Conservation (phyloP, 2,113 vertebrate genomes). For the Peromyscus maniculatus region DNA sequence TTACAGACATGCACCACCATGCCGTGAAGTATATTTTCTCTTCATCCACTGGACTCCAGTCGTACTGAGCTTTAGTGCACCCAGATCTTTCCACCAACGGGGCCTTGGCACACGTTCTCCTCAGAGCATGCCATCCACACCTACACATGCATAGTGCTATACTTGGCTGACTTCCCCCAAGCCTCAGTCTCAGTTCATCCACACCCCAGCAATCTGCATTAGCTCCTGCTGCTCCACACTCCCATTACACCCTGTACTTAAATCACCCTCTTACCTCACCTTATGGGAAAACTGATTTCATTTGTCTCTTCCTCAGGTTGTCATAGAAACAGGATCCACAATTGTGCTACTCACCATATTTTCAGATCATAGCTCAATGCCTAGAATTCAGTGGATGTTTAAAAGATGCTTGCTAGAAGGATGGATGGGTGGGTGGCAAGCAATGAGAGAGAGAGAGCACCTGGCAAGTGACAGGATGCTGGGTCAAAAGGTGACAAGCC, state of each 20-base stretch:
- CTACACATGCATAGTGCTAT: not conserved
- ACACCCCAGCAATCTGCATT: not conserved
- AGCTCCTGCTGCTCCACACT: not conserved
- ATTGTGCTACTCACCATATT: conserved; percentile 40
- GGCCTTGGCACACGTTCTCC: not conserved
- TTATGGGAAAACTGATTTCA: conserved; percentile 5
- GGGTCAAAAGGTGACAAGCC: not conserved
- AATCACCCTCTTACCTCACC: conserved; percentile 13
- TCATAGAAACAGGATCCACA: not conserved
- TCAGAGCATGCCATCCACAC: not conserved
- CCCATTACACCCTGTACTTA: not conserved
- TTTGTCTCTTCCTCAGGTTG: conserved; percentile 7
- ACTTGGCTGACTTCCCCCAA: not conserved
- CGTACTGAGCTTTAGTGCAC: not conserved
- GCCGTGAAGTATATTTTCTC: not conserved
- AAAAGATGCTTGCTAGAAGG: not conserved
- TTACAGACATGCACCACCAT: not conserved
- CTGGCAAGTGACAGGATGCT: not conserved
- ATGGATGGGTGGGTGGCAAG: not conserved
- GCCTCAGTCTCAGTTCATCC: not conserved
- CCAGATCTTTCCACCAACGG: not conserved
- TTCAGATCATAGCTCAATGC: conserved; percentile 9
- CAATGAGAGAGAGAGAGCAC: not conserved
- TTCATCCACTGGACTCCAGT: not conserved
- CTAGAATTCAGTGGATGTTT: not conserved